phyloP scores from a whole-genome alignment of 2,113 vertebrate genomes.

The Ursus arctos region DNA sequence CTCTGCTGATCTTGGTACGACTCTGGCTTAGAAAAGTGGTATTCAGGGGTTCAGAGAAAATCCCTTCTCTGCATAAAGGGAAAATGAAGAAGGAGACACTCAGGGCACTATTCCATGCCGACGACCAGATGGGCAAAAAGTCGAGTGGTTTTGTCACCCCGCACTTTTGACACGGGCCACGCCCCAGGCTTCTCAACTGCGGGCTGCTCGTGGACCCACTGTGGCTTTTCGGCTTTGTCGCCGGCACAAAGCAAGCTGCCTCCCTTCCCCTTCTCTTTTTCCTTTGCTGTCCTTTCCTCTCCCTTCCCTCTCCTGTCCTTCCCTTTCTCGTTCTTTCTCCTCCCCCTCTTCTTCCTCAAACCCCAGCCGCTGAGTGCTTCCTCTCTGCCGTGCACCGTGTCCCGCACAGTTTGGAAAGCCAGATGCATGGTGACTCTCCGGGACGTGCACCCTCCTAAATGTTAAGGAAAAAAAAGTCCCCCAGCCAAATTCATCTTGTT shows the following conservation, averaged over 20 bases:
- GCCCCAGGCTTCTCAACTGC: rapidly evolving
- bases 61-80: neutral
- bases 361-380: neutral
- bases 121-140: neutral
- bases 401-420: neutral
- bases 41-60: neutral
- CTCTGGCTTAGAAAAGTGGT: neutral
- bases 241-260: no score
- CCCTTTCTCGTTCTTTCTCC: neutral
- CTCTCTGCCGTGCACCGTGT: neutral
- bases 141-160: neutral
- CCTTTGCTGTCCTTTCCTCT: neutral
- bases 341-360: neutral
- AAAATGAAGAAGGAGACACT: neutral
- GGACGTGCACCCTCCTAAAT: neutral
- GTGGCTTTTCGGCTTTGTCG: neutral
- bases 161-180: rapidly evolving
- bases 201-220: rapidly evolving
- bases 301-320: neutral
- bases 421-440: neutral
- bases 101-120: rapidly evolving
- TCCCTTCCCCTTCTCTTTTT: neutral
- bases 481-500: neutral
- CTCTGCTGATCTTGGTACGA: neutral
- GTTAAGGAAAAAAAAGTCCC: neutral